These are phyloP conservation scores for Atrina japonica DNA, from an alignment of 2,888 invertebrate species.

Conservation along the genomic window DNA sequence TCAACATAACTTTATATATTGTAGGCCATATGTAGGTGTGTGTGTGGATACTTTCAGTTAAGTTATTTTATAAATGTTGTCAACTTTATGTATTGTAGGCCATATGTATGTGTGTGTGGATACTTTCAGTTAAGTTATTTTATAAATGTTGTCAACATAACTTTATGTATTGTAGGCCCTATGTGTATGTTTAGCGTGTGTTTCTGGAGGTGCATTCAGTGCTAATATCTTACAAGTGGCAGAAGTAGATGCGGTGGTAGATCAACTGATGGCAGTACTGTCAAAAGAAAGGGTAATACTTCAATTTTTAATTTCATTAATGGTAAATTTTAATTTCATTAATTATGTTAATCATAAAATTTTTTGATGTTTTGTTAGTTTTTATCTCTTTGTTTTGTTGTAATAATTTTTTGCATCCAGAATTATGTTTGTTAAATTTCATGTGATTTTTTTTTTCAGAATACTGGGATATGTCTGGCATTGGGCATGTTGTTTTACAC, in stretches of 20 bases:
- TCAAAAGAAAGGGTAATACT: no score
- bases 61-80: no score
- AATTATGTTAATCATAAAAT: no score
- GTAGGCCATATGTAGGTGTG: slow-evolving; percentile 60
- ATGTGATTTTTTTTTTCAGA: slow-evolving; percentile 52
- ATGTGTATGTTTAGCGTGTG: slow-evolving; percentile 56
- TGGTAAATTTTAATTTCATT: no score
- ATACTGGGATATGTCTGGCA: slow-evolving; percentile 57
- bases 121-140: no score
- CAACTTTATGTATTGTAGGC: no score
- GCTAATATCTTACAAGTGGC: slow-evolving; percentile 58
- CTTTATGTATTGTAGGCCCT: slow-evolving; percentile 51
- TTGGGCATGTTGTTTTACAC: slow-evolving; percentile 66
- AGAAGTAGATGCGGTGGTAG: slow-evolving; percentile 47
- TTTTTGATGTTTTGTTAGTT: no score
- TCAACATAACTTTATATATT: slow-evolving; percentile 17
- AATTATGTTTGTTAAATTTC: no score
- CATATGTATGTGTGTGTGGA: no score
- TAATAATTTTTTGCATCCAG: no score
- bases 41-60: slow-evolving; percentile 59
- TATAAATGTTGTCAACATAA: background rate
- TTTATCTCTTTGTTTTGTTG: no score
- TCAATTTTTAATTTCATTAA: no score
- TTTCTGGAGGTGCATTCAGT: slow-evolving; percentile 60
- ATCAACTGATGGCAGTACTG: slow-evolving; percentile 45